Evolutionary conservation across 2,888 invertebrate species (phyloP), one percentile per base, ranked within the genome.

Genomic region (Scrobipalpa atriplicella): DNA sequence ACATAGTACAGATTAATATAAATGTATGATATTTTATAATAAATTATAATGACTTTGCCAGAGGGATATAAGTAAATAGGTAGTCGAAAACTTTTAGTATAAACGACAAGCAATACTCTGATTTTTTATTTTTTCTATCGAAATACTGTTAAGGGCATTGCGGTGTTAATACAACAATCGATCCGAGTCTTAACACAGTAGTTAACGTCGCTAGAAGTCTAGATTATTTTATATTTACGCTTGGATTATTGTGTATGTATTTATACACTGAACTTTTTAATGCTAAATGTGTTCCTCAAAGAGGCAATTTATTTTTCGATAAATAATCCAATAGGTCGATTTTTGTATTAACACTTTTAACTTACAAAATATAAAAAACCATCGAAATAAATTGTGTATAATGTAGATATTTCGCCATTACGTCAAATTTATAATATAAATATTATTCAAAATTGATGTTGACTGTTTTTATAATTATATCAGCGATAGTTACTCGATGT

Each of bases 381-480:
- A 84, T 85, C 80, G 78, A 83, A 85, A 78, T 77, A 77, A 81
- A 64, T 80, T 87, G 86, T 89, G 87, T 88, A 87, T 87, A 84
- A 82, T 91, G 91, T 92, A 92, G 89, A 91, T 91, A 90, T 90
- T 89, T 91, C 86, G 87, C 89, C 86, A 87, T 88, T 89, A 89
- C 78, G 85, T 89, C 86, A 90, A 90, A 89, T 86, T 87, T 89
- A 89, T 87, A 85, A 85, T 83, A 86, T 85, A 86, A 83, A 86
- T 84, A 90, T 86, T 89, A 93, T 92, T 90, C 90, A 82, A 90
- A 92, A 90, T 93, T 88, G 92, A 92, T 93, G 93, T 93, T 93
- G 93, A 93, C 92, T 93, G 93, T 93, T 93, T 90, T 93, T 90
- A 92, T 91, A 91, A 91, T 89, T 90, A 90, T 91, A 92, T 88